Evolutionary conservation across 1,140 invertebrate genomes (phyloP).

Genomic region (Polyergus mexicanus): DNA sequence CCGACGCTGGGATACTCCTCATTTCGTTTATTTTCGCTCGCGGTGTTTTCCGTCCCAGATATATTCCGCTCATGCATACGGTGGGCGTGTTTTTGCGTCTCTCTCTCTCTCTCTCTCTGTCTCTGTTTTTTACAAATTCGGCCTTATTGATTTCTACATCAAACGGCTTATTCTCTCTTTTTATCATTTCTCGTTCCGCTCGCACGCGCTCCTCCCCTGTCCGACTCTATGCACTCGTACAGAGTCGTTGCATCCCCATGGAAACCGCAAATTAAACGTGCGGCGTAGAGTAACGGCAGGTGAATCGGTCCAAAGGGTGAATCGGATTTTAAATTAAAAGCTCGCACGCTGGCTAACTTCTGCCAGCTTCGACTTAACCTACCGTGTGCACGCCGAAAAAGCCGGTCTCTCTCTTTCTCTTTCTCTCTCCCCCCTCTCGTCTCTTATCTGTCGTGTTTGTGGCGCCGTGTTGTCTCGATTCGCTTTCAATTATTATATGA

Average conservation of each 20-base stretch:
- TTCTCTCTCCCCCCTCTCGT: no score
- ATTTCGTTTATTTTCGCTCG: constrained; percentile 59
- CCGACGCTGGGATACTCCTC: constrained; percentile 18
- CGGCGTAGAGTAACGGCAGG: constrained; percentile 44
- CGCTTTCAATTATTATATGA: background rate
- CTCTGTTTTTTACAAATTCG: constrained; percentile 64
- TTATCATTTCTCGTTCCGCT: constrained; percentile 12
- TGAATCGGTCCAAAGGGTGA: constrained; percentile 45
- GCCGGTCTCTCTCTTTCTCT: background rate
- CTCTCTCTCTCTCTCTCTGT: constrained; percentile 15
- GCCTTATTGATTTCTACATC: constrained; percentile 73
- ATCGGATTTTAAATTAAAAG: constrained; percentile 60
- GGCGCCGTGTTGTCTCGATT: background rate
- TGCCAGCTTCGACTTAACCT: constrained; percentile 24
- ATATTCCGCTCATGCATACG: constrained; percentile 25
- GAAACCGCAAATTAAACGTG: constrained; percentile 69
- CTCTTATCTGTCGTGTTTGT: background rate
- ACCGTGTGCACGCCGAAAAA: background rate
- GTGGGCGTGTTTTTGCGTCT: background rate
- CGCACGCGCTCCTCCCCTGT: background rate
- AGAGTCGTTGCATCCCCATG: constrained; percentile 58
- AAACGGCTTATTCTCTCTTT: constrained; percentile 59
- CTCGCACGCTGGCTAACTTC: constrained; percentile 34
- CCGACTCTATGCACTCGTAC: background rate
- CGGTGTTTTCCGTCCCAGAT: constrained; percentile 37